Conservation (phyloP, 53 echinoderm and acorn worm genomes). For the Arbacia lixula region DNA sequence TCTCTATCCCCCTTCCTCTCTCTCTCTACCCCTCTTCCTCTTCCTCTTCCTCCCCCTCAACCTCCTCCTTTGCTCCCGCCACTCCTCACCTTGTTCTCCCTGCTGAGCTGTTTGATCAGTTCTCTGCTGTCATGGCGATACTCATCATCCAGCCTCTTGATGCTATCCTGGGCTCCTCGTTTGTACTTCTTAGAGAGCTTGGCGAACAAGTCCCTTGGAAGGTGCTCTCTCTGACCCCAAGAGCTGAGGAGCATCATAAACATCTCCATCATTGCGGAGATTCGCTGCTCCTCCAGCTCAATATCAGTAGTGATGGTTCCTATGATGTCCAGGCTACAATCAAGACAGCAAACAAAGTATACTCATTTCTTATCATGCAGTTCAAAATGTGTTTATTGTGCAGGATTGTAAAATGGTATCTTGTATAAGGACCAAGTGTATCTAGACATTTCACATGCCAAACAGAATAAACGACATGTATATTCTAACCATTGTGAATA, state of each 20-base stretch:
- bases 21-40: too few species aligned
- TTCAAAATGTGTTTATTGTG: too few species aligned
- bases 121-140: conserved; percentile 74
- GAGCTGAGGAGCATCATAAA: conserved; percentile 72
- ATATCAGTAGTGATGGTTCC: conserved; percentile 89
- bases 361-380: too few species aligned
- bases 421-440: too few species aligned
- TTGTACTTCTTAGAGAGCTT: conserved; percentile 72
- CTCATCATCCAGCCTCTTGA: conserved; percentile 78
- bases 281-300: conserved; percentile 75
- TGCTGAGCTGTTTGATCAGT: conserved; percentile 66
- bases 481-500: too few species aligned
- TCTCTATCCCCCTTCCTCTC: too few species aligned
- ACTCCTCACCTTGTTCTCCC: conserved; percentile 53
- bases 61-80: too few species aligned
- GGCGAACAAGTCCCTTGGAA: conserved; percentile 57
- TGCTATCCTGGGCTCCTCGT: conserved; percentile 73
- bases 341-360: too few species aligned
- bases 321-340: conserved; percentile 82
- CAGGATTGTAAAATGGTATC: too few species aligned
- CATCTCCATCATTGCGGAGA: conserved; percentile 73
- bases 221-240: conserved; percentile 50
- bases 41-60: too few species aligned
- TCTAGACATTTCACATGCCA: too few species aligned
- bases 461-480: too few species aligned